Conservation (phyloP, 2,888 invertebrate genomes). For the Lymantria monacha region DNA sequence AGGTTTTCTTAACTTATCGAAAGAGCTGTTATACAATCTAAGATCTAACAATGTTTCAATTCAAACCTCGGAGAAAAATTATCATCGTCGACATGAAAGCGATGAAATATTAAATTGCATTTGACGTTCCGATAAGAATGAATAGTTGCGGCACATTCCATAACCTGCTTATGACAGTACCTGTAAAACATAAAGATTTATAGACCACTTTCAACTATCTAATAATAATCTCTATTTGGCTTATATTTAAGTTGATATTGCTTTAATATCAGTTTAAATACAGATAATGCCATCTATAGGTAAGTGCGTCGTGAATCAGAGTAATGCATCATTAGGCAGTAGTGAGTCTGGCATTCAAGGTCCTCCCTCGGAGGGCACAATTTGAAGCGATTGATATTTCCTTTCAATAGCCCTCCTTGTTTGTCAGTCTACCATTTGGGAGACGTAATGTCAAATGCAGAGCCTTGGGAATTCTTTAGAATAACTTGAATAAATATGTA, state of each 20-base stretch:
- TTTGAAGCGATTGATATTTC: constrained; percentile 61
- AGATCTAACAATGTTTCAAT: background rate
- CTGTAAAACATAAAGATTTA: constrained; percentile 13
- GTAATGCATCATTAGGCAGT: constrained; percentile 57
- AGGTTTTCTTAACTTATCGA: too few species aligned
- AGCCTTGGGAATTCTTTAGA: constrained; percentile 38
- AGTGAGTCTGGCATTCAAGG: constrained; percentile 63
- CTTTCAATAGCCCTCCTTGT: constrained; percentile 40
- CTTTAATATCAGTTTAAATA: constrained; percentile 2
- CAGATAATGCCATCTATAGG: constrained; percentile 32
- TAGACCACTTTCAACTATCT: background rate
- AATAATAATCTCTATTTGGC: background rate
- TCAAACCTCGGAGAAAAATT: constrained; percentile 21
- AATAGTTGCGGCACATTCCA: constrained; percentile 46
- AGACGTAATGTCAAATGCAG: constrained; percentile 39
- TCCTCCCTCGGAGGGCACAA: constrained; percentile 50
- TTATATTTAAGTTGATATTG: constrained; percentile 13
- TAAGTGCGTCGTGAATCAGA: constrained; percentile 48
- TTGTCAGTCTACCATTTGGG: constrained; percentile 36
- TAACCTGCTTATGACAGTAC: constrained; percentile 46
- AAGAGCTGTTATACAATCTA: background rate
- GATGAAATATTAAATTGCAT: constrained; percentile 38
- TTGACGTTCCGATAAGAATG: constrained; percentile 49
- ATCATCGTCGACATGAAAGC: constrained; percentile 29
- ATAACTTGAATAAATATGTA: constrained; percentile 23